These are phyloP conservation scores for Latrodectus hesperus DNA, from an alignment of 2,888 invertebrate genomes.

Conservation along the genomic window DNA sequence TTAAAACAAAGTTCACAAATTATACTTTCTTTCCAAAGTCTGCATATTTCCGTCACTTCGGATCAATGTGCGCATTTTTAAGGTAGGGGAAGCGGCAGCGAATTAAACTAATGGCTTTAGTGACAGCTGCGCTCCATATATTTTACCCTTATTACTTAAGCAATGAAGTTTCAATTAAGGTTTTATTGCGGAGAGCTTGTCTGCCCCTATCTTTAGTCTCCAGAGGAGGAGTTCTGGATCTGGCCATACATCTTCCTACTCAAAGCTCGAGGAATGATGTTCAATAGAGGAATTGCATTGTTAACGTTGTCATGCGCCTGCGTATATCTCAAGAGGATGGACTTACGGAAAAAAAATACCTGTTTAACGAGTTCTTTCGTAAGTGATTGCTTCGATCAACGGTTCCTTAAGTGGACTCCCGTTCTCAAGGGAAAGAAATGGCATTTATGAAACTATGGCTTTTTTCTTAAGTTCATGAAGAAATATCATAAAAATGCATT, in stretches of 20 bases:
- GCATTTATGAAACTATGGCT: no score
- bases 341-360: constrained; percentile 16
- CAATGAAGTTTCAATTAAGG: constrained; percentile 60
- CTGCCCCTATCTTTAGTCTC: constrained; percentile 5
- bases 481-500: no score
- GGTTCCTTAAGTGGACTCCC: constrained; percentile 26
- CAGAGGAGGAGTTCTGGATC: background rate
- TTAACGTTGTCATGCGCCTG: constrained; percentile 21
- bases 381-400: constrained; percentile 55
- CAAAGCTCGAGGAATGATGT: constrained; percentile 14
- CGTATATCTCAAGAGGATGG: constrained; percentile 16
- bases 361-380: constrained; percentile 31
- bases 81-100: constrained; percentile 26
- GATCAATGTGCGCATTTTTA: constrained; percentile 61
- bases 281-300: constrained; percentile 19
- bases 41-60: constrained; percentile 23
- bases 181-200: constrained; percentile 45
- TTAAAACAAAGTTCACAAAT: constrained; percentile 63
- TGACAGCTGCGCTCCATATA: constrained; percentile 58
- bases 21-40: constrained; percentile 46
- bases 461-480: no score
- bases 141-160: constrained; percentile 57
- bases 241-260: constrained; percentile 1
- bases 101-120: constrained; percentile 55
- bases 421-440: no score